Evolutionary conservation across 2,888 invertebrate species (phyloP), one percentile per base, ranked within the genome.

Genomic region (Drosophila maculinotata): DNA sequence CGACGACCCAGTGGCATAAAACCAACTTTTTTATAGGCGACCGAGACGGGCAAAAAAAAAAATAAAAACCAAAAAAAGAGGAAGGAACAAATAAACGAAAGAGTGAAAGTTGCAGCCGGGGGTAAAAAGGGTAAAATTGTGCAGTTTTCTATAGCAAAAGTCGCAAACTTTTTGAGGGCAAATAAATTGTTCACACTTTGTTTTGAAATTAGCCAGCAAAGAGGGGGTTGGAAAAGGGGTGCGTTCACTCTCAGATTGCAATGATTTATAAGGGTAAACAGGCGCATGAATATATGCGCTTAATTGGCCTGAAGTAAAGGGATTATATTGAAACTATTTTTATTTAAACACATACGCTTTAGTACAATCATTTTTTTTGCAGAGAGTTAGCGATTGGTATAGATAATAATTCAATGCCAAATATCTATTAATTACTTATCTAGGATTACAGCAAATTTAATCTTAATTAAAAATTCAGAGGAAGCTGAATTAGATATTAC

Each of bases 111-210:
- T 56, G 26, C 41, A 30, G 36, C 25, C 35, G 41, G 49, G 44
- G 47, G 12, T 47, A 52, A 81, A 87, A 82, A 67, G 87, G 85
- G 76, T 76, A 44, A 87, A 72, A 76, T 63, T 63, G 33, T 56
- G 69, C 33, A 31, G 39, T 68, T 78, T 73, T 68, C 47, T 59
- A 58, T 44, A 10, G 44, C 8, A 82, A 76, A 75, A 64, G 44
- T 66, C 31, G 38, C 44, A 47, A 62, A 54, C 45, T 66, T 64
- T 66, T 66, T 77, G 30, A 26, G 67, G 53, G 38, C 51, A 70
- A 67, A 85, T 65, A 71, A 74, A 82, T 69, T 64, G 63, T 68
- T 81, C 51, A 42, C 82, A 71, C 58, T 83, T 79, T 82, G 70
- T 74, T 69, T 60, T 63, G 66, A 51, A 85, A 82, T 85, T 85